Evolutionary conservation across 2,113 vertebrate genomes (phyloP).

Genomic region (Clarias batrachus): DNA sequence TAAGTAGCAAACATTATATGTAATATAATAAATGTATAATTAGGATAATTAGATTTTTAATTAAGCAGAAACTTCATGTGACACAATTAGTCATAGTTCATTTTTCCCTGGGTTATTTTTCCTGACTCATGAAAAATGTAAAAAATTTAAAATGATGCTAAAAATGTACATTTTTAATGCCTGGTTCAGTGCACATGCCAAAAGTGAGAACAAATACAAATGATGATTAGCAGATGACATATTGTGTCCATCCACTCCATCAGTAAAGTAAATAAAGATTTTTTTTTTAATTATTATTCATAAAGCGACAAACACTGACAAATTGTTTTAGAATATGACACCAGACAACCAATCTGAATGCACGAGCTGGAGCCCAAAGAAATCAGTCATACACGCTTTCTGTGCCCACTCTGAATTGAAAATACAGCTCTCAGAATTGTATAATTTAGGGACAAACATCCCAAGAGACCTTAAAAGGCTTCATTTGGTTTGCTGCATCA

Average conservation of each 20-base stretch:
- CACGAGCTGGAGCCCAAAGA: slow-evolving; percentile 27
- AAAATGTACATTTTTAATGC: neutral
- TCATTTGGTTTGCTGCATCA: slow-evolving; percentile 48
- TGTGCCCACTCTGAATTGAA: slow-evolving; percentile 53
- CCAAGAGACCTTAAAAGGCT: slow-evolving; percentile 54
- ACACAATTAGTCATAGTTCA: slow-evolving; percentile 35
- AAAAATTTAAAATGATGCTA: neutral
- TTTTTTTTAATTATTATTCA: neutral
- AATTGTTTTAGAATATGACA: slow-evolving; percentile 36
- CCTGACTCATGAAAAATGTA: neutral
- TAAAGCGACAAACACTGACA: neutral
- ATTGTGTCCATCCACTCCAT: neutral
- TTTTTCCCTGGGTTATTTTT: neutral
- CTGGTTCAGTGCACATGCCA: neutral
- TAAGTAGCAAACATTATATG: slow-evolving; percentile 30
- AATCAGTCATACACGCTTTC: slow-evolving; percentile 56
- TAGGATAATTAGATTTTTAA: slow-evolving; percentile 32
- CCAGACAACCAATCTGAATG: slow-evolving; percentile 46
- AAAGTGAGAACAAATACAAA: neutral
- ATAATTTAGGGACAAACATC: slow-evolving; percentile 47
- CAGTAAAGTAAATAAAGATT: neutral
- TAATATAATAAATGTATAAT: slow-evolving; percentile 33
- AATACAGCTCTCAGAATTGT: slow-evolving; percentile 53
- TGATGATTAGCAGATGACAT: neutral
- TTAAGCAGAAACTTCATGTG: neutral